These are phyloP conservation scores for Neoascia interrupta DNA, from an alignment of 2,888 invertebrate genomes.

Conservation along the genomic window DNA sequence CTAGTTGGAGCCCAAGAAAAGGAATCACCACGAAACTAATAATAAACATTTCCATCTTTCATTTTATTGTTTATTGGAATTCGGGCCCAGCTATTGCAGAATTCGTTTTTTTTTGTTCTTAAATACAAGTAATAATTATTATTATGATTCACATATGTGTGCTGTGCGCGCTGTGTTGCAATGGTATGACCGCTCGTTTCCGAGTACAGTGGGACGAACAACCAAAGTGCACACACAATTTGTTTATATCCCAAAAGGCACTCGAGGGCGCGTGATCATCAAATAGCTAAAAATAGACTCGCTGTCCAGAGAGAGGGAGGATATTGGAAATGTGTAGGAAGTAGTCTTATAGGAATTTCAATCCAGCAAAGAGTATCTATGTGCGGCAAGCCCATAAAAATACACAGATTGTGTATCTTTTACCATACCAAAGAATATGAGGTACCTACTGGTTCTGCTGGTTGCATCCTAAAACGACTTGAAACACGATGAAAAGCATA, in stretches of 20 bases:
- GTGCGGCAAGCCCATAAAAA: too few relatives aligned
- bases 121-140: constrained; percentile 58
- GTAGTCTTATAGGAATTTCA: constrained; percentile 51
- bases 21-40: constrained; percentile 54
- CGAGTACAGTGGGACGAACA: constrained; percentile 32
- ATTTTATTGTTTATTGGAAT: constrained; percentile 65
- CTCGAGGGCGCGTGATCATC: constrained; percentile 55
- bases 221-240: constrained; percentile 49
- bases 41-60: constrained; percentile 64
- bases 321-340: constrained; percentile 65
- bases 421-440: too few relatives aligned
- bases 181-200: constrained; percentile 11
- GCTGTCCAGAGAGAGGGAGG: constrained; percentile 42
- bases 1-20: constrained; percentile 45
- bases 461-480: neutral
- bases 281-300: constrained; percentile 59
- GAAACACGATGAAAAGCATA: neutral
- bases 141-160: constrained; percentile 65
- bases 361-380: constrained; percentile 45
- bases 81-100: constrained; percentile 42
- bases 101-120: constrained; percentile 17
- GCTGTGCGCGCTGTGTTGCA: constrained; percentile 18
- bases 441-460: neutral
- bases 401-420: neutral
- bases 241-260: constrained; percentile 57